Evolutionary conservation across 2,888 invertebrate genomes (phyloP).

Genomic region (Mongoloraphidia duomilia): DNA sequence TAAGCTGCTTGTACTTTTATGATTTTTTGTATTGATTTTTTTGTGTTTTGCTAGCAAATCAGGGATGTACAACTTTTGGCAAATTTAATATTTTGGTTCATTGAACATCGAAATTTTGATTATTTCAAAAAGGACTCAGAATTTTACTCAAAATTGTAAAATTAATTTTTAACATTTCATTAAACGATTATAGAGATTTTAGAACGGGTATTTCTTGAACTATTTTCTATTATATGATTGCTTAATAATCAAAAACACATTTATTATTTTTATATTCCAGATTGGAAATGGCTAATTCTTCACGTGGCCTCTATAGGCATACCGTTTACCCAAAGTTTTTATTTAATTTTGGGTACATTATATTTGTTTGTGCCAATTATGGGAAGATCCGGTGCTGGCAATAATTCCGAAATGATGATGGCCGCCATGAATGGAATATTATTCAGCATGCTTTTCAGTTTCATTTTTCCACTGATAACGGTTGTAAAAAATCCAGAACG

Average conservation of each 20-base stretch:
- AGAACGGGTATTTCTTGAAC: too few relatives aligned
- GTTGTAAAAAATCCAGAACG: constrained; percentile 32
- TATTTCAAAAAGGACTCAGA: too few relatives aligned
- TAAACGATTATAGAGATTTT: too few relatives aligned
- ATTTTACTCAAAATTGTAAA: too few relatives aligned
- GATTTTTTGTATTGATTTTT: too few relatives aligned
- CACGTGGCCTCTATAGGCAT: constrained; percentile 38
- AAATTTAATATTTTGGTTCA: too few relatives aligned
- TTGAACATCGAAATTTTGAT: too few relatives aligned
- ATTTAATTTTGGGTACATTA: constrained; percentile 52
- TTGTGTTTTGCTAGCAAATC: too few relatives aligned
- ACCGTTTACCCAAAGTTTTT: constrained; percentile 53
- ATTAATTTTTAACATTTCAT: too few relatives aligned
- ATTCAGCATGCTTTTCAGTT: constrained; percentile 33
- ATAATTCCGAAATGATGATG: constrained; percentile 55
- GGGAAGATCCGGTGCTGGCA: constrained; percentile 58
- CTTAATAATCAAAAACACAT: constrained; percentile 1
- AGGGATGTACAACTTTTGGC: too few relatives aligned
- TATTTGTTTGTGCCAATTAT: constrained; percentile 66
- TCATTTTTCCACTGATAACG: constrained; percentile 31
- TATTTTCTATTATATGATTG: constrained; percentile 3
- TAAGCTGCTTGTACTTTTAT: too few relatives aligned
- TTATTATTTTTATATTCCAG: constrained; percentile 23
- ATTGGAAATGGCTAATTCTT: constrained; percentile 38
- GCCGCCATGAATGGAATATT: constrained; percentile 34